phyloP scores from a whole-genome alignment of 2,888 invertebrate genomes.

The Amorpha juglandis region DNA sequence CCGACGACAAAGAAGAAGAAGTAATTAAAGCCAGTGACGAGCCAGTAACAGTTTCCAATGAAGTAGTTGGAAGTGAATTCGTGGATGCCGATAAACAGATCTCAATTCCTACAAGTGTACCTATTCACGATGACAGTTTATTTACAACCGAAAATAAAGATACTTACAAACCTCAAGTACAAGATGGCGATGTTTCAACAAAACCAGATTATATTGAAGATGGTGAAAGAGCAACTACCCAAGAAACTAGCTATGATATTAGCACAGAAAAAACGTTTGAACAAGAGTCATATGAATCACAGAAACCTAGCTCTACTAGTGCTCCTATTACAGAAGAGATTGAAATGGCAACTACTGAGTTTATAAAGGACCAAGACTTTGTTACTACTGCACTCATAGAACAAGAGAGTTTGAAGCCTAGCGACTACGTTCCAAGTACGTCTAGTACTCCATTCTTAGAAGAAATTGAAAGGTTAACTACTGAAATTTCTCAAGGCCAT shows the following conservation, averaged over 20 bases:
- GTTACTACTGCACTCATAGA: slow-evolving; percentile 16
- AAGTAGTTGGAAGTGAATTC: slow-evolving; percentile 19
- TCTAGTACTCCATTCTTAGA: slow-evolving; percentile 40
- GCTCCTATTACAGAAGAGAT: slow-evolving; percentile 26
- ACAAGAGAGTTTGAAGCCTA: slow-evolving; percentile 33
- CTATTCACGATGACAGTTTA: neutral
- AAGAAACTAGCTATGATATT: slow-evolving; percentile 16
- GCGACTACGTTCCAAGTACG: slow-evolving; percentile 35
- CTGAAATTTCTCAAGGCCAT: slow-evolving; percentile 31
- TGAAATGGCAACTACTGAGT: slow-evolving; percentile 29
- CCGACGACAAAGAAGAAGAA: neutral
- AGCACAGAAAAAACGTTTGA: slow-evolving; percentile 15
- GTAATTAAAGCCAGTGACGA: slow-evolving; percentile 18
- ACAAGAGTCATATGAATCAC: slow-evolving; percentile 24
- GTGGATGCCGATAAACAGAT: slow-evolving; percentile 11
- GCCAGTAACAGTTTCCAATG: slow-evolving; percentile 26
- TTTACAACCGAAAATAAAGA: neutral
- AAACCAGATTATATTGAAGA: slow-evolving; percentile 28
- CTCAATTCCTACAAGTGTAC: neutral
- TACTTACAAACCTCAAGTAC: neutral
- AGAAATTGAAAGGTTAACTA: slow-evolving; percentile 43
- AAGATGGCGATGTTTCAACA: slow-evolving; percentile 11
- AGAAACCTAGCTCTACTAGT: slow-evolving; percentile 23
- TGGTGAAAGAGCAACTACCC: slow-evolving; percentile 30
- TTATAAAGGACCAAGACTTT: slow-evolving; percentile 24